These are phyloP conservation scores for Sinocyclocheilus maitianheensis DNA, from an alignment of 2,113 vertebrate genomes.

Conservation along the genomic window DNA sequence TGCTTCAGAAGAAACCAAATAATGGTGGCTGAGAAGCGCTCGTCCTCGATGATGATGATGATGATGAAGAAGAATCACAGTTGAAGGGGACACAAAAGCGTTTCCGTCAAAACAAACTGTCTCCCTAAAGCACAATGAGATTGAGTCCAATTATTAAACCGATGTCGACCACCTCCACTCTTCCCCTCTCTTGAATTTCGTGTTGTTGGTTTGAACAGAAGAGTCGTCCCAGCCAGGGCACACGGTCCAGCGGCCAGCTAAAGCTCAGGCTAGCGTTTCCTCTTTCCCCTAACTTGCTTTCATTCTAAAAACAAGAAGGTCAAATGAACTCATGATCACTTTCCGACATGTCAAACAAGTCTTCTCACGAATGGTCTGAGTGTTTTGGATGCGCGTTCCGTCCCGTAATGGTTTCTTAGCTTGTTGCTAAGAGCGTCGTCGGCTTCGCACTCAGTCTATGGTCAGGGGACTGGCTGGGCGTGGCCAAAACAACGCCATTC, in stretches of 20 bases:
- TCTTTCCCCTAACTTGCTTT: slow-evolving; percentile 1
- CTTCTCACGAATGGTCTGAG: slow-evolving; percentile 52
- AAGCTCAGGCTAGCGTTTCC: slow-evolving; percentile 23
- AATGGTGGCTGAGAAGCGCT: background rate
- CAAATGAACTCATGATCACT: background rate
- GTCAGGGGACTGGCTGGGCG: slow-evolving; percentile 50
- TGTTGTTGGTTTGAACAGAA: slow-evolving; percentile 59
- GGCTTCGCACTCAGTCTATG: slow-evolving; percentile 1
- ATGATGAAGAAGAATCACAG: slow-evolving; percentile 1
- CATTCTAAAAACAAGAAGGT: background rate
- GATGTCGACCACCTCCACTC: slow-evolving; percentile 60
- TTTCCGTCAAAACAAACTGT: slow-evolving; percentile 55
- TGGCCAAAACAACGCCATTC: slow-evolving; percentile 46
- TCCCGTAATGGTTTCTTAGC: slow-evolving; percentile 49
- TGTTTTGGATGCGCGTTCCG: slow-evolving; percentile 53
- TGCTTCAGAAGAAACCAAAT: background rate
- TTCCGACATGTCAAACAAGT: background rate
- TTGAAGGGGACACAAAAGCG: slow-evolving; percentile 44
- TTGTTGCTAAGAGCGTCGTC: slow-evolving; percentile 80
- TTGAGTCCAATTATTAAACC: slow-evolving; percentile 65
- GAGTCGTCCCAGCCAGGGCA: slow-evolving; percentile 68
- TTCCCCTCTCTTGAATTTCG: slow-evolving; percentile 66
- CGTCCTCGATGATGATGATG: background rate
- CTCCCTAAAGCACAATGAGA: slow-evolving; percentile 63
- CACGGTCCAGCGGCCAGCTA: slow-evolving; percentile 43